Percentiles rank a stretch among this genome's conserved stretches.
These are phyloP conservation scores for Drosophila algonquin DNA, from an alignment of 2,888 invertebrate species.

Conservation along the genomic window DNA sequence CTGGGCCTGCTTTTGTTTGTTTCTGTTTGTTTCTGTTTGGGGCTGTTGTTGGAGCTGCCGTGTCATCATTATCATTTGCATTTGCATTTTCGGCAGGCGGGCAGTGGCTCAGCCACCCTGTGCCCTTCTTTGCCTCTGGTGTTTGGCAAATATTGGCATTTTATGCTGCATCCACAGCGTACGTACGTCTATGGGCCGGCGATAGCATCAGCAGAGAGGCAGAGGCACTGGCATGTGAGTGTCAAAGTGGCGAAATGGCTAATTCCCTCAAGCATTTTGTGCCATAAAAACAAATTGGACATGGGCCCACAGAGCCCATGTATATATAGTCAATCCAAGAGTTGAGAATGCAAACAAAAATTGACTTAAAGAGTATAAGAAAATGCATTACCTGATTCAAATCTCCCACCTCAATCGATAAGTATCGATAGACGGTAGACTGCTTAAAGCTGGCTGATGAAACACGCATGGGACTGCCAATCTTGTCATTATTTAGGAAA, in stretches of 20 bases:
- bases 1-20: slow-evolving; percentile 26
- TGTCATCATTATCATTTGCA: slow-evolving; percentile 50
- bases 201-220: slow-evolving; percentile 16
- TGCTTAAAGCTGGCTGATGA: neutral
- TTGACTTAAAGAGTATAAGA: neutral
- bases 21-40: slow-evolving; percentile 15
- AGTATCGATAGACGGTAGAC: neutral
- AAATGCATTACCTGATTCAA: neutral
- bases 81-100: slow-evolving; percentile 43
- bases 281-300: slow-evolving; percentile 21
- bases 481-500: neutral
- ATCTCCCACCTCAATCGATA: neutral
- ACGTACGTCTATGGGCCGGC: slow-evolving; percentile 6
- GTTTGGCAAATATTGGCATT: slow-evolving; percentile 40
- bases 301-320: neutral
- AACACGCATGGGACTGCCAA: neutral
- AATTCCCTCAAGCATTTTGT: neutral
- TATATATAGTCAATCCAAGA: neutral
- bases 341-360: neutral
- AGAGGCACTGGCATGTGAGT: neutral
- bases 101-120: neutral
- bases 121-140: neutral
- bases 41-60: slow-evolving; percentile 14
- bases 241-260: slow-evolving; percentile 7
- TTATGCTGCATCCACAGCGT: slow-evolving; percentile 34